Base-by-base conservation (phyloP, 1,140 invertebrate genomes). In the Psilanteris sp. region DNA sequence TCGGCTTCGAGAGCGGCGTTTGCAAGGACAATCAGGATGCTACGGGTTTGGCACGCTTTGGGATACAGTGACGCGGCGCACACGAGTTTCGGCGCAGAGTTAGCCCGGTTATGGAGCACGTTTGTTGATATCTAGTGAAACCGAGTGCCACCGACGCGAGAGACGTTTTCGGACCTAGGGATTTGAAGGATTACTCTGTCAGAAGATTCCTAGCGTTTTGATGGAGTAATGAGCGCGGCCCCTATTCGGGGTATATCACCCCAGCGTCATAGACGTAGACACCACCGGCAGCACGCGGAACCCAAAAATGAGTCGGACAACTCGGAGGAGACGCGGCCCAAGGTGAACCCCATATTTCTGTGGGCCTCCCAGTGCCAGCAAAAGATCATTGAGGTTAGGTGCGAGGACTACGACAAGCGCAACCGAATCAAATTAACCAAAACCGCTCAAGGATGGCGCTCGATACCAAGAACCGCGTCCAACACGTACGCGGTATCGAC, bases 371-470 rank as follows among this genome's bases (percentile, higher is more conserved):
- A 94, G 83, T 90, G 91, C 67, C 92, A 94, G 80, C 93, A 93
- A 50, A 91, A 90, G 80, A 94, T 95, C 79, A 91, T 94, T 79
- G 93, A 94, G 85, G 94, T 95, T 68, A 91, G 92, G 81, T 95
- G 94, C 87, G 94, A 95, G 85, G 94, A 95, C 82, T 95, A 95
- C 89, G 94, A 95, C 87, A 92, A 93, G 80, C 89, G 93, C 26
- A 95, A 95, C 88, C 91, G 94, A 7, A 94, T 95, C 62, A 91
- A 93, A 67, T 87, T 95, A 76, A 93, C 93, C 39, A 94, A 94
- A 80, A 95, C 94, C 2, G 89, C 93, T 1, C 90, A 92, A 79
- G 94, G 94, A 78, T 95, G 94, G 94, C 91, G 93, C 27, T 93
- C 93, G 11, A 94, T 94, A 87, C 94, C 94, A 57, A 90, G 93